phyloP scores from a whole-genome alignment of 2,797 vertebrate species.

The Pantherophis alleghaniensis region DNA sequence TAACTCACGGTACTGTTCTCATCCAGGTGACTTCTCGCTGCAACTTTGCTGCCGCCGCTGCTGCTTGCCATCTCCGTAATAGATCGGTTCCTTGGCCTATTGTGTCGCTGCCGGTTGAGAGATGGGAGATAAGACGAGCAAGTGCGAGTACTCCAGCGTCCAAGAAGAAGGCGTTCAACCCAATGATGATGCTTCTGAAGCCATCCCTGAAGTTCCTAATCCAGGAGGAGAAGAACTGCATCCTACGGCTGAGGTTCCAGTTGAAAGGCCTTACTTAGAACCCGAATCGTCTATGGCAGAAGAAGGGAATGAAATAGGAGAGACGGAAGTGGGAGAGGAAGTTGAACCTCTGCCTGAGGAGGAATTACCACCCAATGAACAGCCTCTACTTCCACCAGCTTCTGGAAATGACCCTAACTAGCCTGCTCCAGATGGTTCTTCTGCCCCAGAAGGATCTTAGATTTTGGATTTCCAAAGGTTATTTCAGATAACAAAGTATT shows the following conservation, averaged over 20 bases:
- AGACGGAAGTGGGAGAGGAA: not conserved
- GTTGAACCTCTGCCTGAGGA: not conserved
- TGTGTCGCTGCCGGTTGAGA: not conserved
- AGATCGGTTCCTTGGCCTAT: not conserved
- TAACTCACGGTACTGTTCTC: not conserved
- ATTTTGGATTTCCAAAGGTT: not conserved
- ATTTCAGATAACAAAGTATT: not conserved
- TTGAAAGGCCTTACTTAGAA: not conserved
- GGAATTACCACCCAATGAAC: not conserved
- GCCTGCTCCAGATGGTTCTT: not conserved
- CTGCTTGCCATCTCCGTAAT: not conserved
- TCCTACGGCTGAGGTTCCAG: not conserved
- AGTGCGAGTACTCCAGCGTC: not conserved
- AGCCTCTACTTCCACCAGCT: not conserved
- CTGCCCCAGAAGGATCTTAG: not conserved
- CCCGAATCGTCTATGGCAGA: not conserved
- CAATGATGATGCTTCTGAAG: not conserved
- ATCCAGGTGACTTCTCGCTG: not conserved
- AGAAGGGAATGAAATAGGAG: not conserved
- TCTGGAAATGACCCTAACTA: not conserved
- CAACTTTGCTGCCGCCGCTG: too few species aligned
- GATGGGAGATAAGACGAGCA: not conserved
- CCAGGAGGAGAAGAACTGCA: not conserved
- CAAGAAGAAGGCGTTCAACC: not conserved
- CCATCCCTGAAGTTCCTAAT: not conserved